Conservation (phyloP, 2,113 vertebrate species). For the Bettongia penicillata region DNA sequence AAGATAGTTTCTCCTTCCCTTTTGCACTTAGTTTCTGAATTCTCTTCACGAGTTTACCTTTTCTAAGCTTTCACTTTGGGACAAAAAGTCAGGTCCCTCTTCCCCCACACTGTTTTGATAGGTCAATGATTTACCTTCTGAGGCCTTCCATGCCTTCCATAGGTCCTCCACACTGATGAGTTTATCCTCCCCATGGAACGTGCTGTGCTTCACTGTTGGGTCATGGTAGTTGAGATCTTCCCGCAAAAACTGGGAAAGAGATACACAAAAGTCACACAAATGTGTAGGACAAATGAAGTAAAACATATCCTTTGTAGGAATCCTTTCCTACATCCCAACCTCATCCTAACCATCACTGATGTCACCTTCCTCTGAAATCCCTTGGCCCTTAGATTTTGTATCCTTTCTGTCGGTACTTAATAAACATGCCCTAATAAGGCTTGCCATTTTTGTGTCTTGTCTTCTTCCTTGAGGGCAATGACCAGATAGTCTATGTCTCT, state of each 20-base stretch:
- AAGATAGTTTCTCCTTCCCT: background rate
- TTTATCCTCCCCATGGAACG: conserved; percentile 97
- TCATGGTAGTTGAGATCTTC: conserved; percentile 99
- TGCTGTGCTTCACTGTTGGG: conserved; percentile 97
- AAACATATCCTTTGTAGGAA: background rate
- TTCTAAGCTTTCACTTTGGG: background rate
- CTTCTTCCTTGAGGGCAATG: background rate
- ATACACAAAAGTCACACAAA: conserved; percentile 63
- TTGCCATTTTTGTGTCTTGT: background rate
- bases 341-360: background rate
- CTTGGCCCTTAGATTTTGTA: background rate
- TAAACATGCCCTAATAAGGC: background rate
- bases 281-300: background rate
- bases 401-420: background rate
- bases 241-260: conserved; percentile 91
- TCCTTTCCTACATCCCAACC: background rate
- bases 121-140: conserved; percentile 88
- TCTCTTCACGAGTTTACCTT: background rate
- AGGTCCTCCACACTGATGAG: conserved; percentile 98
- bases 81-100: background rate
- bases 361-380: background rate
- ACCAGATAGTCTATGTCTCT: background rate
- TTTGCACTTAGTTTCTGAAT: background rate
- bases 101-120: background rate
- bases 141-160: conserved; percentile 97